Conservation (phyloP, 2,888 invertebrate species). For the Hartigia nigra region DNA sequence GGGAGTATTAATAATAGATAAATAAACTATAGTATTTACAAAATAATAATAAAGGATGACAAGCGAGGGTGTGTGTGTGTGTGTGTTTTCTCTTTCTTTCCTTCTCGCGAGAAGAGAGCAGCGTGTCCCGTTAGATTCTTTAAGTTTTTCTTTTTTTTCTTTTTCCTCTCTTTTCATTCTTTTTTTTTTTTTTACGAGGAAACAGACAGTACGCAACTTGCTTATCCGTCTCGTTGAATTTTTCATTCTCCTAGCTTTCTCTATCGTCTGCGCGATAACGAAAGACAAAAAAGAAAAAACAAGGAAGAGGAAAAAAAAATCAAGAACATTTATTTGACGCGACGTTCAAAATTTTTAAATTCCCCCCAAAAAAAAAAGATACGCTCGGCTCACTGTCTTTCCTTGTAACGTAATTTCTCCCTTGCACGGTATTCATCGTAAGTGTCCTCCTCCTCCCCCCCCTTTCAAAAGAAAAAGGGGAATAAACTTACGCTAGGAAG, state of each 20-base stretch:
- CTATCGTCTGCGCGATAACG: neutral
- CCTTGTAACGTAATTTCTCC: neutral
- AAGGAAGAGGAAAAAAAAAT: neutral
- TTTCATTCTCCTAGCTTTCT: neutral
- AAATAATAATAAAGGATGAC: conserved; percentile 8
- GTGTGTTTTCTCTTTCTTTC: neutral
- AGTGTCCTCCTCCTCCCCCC: no score
- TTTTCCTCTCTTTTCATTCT: neutral
- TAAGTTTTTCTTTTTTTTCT: neutral
- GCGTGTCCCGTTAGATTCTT: neutral
- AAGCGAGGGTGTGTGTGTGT: neutral
- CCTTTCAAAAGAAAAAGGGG: conserved; percentile 44
- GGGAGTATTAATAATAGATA: conserved; percentile 31
- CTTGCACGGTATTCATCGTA: neutral
- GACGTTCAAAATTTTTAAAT: neutral
- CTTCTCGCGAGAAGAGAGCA: neutral
- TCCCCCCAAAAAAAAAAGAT: neutral
- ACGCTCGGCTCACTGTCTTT: neutral
- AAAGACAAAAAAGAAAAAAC: neutral
- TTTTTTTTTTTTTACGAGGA: neutral
- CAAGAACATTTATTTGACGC: neutral
- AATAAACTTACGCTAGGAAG: conserved; percentile 18
- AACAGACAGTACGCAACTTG: neutral
- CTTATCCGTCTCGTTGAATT: neutral
- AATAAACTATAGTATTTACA: conserved; percentile 22